A percentile compares a stretch with the other conserved stretches of the same genome.
phyloP scores from a whole-genome alignment of 2,113 vertebrate species.

The Ginglymostoma cirratum region DNA sequence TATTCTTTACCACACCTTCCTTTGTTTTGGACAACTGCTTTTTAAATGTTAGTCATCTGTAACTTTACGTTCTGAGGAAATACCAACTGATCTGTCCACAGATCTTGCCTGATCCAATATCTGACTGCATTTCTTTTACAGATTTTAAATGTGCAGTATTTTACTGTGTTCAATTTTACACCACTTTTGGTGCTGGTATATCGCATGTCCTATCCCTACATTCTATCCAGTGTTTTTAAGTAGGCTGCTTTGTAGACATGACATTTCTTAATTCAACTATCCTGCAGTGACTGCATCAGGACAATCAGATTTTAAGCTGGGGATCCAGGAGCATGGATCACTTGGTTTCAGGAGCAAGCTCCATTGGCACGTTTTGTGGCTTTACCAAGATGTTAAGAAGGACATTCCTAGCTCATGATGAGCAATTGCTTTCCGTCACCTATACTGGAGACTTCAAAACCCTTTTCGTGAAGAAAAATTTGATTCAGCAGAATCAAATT shows the following conservation, averaged over 20 bases:
- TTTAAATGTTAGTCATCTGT: no score
- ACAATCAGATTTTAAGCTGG: background rate
- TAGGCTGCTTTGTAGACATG: background rate
- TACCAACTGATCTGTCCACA: no score
- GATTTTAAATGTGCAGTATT: background rate
- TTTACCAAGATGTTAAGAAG: background rate
- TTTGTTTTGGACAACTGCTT: no score
- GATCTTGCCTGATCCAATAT: no score
- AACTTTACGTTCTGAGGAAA: no score
- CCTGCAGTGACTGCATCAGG: background rate
- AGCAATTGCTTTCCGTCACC: background rate
- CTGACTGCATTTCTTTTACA: background rate
- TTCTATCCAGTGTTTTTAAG: background rate
- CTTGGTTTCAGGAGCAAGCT: background rate
- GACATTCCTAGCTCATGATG: background rate
- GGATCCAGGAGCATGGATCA: background rate
- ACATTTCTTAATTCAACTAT: background rate
- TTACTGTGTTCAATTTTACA: background rate
- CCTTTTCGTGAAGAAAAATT: background rate
- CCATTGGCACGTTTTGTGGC: background rate
- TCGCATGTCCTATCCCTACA: background rate
- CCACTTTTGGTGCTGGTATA: background rate
- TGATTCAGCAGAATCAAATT: background rate
- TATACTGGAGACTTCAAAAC: background rate
- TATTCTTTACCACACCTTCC: no score